Evolutionary conservation across 2,797 vertebrate species (phyloP), one percentile per base, ranked within the genome.

Genomic region (Coranthus polyacanthus): DNA sequence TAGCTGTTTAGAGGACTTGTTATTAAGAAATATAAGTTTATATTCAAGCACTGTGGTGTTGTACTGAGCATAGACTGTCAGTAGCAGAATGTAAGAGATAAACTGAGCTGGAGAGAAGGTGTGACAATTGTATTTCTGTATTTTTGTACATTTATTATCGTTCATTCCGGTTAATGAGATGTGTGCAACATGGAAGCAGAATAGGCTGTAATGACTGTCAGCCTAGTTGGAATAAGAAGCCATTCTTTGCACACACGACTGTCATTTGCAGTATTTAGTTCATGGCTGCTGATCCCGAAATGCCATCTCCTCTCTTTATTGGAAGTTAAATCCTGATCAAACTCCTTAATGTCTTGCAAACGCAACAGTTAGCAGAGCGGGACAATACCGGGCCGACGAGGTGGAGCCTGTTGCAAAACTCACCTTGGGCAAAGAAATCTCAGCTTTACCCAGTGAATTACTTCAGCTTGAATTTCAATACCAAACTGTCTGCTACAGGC

Each of bases 381-480:
- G 29, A 47, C 8, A 66, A 37, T 12, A 39, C 39, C 22, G n/a
- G 24, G 11, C 0, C 12, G 63, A 60, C 59, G 24, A 47, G 49
- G 58, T 53, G 46, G 54, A 59, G 56, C 49, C 54, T 50, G 47
- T 54, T 24, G 18, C 58, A 41, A 73, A 63, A 53, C 65, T 64
- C 45, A 83, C 72, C 62, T 68, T 32, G 32, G 70, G 68, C 59
- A 49, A 46, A 60, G 44, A 80, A 82, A 79, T 21, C 47, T 9
- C 39, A 71, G 66, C 63, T 86, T 66, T 59, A 74, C 70, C 68
- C 2, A n/a, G 75, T 78, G 72, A 68, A 72, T 72, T 77, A 50
- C 43, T 66, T 11, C 43, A 72, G 66, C 75, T 88, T 82, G 63
- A 73, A 84, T 88, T 86, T 83, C 83, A 52, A 69, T 60, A 83